Conservation (phyloP, 2,113 vertebrate genomes). For the Anguilla rostrata region DNA sequence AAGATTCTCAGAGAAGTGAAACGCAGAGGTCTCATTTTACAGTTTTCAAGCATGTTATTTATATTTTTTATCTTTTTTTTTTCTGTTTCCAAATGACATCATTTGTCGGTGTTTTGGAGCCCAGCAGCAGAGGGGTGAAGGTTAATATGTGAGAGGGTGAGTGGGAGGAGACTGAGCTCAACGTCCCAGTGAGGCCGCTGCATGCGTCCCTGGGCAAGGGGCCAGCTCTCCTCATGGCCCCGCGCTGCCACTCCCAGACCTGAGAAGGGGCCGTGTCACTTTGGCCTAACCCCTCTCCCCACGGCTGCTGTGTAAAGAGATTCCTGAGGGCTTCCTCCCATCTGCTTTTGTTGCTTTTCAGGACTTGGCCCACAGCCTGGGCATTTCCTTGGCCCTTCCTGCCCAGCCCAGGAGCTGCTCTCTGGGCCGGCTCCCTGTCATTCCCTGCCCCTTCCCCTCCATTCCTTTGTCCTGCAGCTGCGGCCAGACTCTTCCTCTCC, state of each 20-base stretch:
- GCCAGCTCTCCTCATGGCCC: conserved; percentile 42
- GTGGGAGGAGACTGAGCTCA: not conserved
- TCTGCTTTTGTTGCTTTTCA: conserved; percentile 77
- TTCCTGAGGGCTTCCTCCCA: conserved; percentile 77
- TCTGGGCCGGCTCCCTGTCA: conserved; percentile 70
- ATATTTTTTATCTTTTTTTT: not conserved
- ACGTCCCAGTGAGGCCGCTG: not conserved
- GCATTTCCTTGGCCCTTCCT: conserved; percentile 79
- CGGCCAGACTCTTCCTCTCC: conserved; percentile 55
- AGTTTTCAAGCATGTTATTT: not conserved
- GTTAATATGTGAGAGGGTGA: not conserved
- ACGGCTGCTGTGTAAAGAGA: conserved; percentile 59
- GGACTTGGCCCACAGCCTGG: conserved; percentile 72
- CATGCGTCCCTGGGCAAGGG: conserved; percentile 43
- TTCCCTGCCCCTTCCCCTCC: conserved; percentile 60
- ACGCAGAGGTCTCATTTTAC: not conserved
- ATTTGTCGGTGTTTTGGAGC: not conserved
- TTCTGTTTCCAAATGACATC: not conserved
- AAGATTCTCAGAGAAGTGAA: not conserved
- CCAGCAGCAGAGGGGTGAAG: not conserved
- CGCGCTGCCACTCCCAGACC: conserved; percentile 59
- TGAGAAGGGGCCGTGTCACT: conserved; percentile 54
- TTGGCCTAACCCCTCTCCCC: conserved; percentile 60
- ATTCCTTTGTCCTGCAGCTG: conserved; percentile 67
- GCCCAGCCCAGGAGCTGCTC: conserved; percentile 66